Evolutionary conservation across 2,888 invertebrate genomes (phyloP), one percentile per base, ranked within the genome.

Genomic region (Drosophila testacea): DNA sequence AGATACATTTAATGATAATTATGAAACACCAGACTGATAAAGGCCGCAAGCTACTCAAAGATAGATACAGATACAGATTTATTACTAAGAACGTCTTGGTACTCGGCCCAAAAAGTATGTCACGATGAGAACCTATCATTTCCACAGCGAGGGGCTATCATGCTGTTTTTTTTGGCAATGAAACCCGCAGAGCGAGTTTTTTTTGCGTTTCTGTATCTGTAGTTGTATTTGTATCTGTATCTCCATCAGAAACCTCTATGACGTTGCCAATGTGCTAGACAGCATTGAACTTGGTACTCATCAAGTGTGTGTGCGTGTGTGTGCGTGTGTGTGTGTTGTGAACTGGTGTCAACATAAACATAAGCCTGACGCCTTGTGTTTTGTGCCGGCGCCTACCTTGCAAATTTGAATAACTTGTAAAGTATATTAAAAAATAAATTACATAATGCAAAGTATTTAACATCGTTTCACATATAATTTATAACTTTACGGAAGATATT

Each of bases 401-500:
- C 77, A 69, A 51, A 61, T 59, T 30, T 69, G 48, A 68, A 76
- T 76, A 69, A 72, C 61, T 71, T 71, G 59, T 60, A 39, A 47
- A 61, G 59, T 69, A 27, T 36, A 48, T 36, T 42, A 6, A 41
- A 36, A 22, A 34, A 48, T n/a, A 54, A 13, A 65, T 59, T 55
- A 59, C 69, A 66, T 63, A 63, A 69, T 63, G 69, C 60, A 68
- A 62, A 47, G 39, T 55, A 57, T 46, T 55, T 50, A 69, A 39
- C 57, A 72, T 41, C 54, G 39, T 47, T 55, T 48, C 62, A 50
- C 66, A 65, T 46, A 46, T 79, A 85, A 88, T 85, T 86, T 83
- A 82, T 86, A 70, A 65, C 72, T 56, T 81, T 78, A 74, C 88
- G 88, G 86, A 88, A 88, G 81, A 52, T 68, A 69, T 67, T 69